These are phyloP conservation scores for Limulus polyphemus DNA, from an alignment of 2,888 invertebrate species.

Conservation along the genomic window DNA sequence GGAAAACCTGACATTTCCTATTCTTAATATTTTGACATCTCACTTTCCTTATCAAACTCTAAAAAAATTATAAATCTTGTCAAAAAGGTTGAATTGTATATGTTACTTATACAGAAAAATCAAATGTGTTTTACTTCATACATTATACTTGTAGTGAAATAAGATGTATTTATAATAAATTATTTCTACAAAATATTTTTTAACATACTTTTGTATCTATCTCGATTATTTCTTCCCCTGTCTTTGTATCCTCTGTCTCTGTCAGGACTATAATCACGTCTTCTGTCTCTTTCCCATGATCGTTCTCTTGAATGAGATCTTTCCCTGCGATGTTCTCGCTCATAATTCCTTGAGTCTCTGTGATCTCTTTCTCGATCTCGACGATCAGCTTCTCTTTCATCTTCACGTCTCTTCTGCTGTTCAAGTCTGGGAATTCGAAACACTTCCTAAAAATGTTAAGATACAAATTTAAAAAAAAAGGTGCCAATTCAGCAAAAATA, in stretches of 20 bases:
- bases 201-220: background rate
- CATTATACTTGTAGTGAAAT: no score
- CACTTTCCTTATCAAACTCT: no score
- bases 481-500: no score
- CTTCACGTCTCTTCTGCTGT: slow-evolving; percentile 86
- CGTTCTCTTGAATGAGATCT: slow-evolving; percentile 2
- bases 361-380: slow-evolving; percentile 3
- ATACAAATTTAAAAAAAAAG: slow-evolving; percentile 2
- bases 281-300: slow-evolving; percentile 1
- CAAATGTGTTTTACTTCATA: no score
- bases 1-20: no score
- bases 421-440: slow-evolving; percentile 91
- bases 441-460: slow-evolving; percentile 42
- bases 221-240: no score
- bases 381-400: slow-evolving; percentile 45
- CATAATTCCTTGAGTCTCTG: slow-evolving; percentile 1
- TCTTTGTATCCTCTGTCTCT: slow-evolving; percentile 17
- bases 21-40: no score
- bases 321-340: slow-evolving; percentile 2
- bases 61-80: no score
- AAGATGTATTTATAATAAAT: no score
- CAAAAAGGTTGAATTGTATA: no score
- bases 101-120: no score
- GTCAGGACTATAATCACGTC: slow-evolving; percentile 13
- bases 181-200: background rate